These are phyloP conservation scores for Acanthosepion pharaonis DNA, from an alignment of 2,888 invertebrate genomes.

Conservation along the genomic window DNA sequence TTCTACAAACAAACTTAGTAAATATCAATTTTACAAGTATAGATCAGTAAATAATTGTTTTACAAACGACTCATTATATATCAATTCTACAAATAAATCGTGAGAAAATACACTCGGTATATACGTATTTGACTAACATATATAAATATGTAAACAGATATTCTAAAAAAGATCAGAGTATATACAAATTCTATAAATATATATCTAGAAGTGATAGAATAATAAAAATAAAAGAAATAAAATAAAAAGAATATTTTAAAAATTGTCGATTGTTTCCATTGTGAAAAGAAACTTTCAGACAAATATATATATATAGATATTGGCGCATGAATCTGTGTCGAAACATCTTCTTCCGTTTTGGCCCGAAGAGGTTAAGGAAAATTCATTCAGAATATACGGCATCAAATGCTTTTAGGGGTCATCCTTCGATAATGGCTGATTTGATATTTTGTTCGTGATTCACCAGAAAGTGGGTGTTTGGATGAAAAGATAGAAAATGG, in stretches of 20 bases:
- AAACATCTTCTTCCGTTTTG: background rate
- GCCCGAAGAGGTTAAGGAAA: background rate
- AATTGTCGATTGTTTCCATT: background rate
- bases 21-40: background rate
- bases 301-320: background rate
- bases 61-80: too few relatives aligned
- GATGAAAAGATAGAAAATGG: background rate
- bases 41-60: background rate
- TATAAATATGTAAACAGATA: too few relatives aligned
- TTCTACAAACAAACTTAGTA: background rate
- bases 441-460: background rate
- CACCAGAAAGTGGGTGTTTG: background rate
- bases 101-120: too few relatives aligned
- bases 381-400: background rate
- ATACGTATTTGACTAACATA: too few relatives aligned
- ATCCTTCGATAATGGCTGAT: background rate
- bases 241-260: background rate
- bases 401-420: conserved; percentile 33
- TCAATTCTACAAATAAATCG: too few relatives aligned
- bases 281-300: background rate
- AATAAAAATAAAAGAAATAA: background rate
- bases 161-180: too few relatives aligned
- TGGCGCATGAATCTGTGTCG: background rate
- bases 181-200: too few relatives aligned
- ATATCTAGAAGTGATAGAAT: background rate